Evolutionary conservation across 2,113 vertebrate species (phyloP).

Genomic region (Scolopax mira): DNA sequence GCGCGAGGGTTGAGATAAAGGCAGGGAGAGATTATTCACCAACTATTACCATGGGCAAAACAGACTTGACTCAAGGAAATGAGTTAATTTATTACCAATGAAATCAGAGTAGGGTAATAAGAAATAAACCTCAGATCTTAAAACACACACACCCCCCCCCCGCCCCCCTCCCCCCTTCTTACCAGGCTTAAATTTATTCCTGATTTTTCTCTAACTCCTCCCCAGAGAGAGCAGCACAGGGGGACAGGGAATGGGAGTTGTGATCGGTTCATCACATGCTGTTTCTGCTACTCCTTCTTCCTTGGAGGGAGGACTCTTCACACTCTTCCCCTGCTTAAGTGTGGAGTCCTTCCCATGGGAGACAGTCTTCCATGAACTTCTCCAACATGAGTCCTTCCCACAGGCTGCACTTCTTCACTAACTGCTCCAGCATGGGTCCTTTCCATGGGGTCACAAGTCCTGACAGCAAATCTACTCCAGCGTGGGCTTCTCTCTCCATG

Average conservation of each 20-base stretch:
- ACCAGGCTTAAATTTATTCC: background rate
- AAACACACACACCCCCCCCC: background rate
- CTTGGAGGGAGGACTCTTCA: background rate
- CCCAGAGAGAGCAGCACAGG: background rate
- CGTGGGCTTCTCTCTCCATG: background rate
- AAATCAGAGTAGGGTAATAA: background rate
- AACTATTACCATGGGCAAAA: background rate
- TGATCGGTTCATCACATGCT: background rate
- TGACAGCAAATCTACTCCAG: background rate
- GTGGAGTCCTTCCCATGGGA: background rate
- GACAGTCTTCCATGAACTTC: background rate
- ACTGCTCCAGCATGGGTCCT: background rate
- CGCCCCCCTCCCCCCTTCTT: background rate
- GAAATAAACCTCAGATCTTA: background rate
- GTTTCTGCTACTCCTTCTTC: background rate
- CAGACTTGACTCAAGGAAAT: background rate
- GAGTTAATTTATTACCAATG: background rate
- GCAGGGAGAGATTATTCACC: background rate
- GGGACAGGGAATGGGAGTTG: background rate
- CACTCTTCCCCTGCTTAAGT: background rate
- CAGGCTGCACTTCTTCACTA: background rate
- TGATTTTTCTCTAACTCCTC: background rate
- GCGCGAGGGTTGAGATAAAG: background rate
- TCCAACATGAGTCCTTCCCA: background rate
- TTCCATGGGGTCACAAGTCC: background rate